These are phyloP conservation scores for Cryptocephalus primarius DNA, from an alignment of 2,888 invertebrate species.

Conservation along the genomic window DNA sequence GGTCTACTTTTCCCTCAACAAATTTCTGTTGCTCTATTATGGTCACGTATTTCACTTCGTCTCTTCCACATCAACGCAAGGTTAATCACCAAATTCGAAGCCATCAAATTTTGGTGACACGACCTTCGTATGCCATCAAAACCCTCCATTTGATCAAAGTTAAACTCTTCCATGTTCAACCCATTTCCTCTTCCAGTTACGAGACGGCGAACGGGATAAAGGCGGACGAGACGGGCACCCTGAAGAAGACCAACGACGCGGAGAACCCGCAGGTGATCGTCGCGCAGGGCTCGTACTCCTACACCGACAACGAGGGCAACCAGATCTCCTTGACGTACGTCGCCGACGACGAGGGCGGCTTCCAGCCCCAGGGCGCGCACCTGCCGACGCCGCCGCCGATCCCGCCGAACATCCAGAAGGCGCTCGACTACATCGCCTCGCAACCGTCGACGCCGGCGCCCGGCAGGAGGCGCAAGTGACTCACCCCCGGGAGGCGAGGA, in stretches of 20 bases:
- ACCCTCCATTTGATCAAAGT: no score
- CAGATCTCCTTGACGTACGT: slow-evolving; percentile 56
- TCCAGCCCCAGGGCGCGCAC: slow-evolving; percentile 52
- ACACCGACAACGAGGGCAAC: slow-evolving; percentile 61
- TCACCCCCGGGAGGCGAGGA: background rate
- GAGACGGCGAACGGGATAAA: slow-evolving; percentile 75
- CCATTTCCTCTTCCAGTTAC: slow-evolving; percentile 43
- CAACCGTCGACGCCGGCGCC: slow-evolving; percentile 44
- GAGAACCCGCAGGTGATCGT: slow-evolving; percentile 56
- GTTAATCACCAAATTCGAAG: no score
- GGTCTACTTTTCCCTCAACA: no score
- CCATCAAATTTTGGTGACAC: no score
- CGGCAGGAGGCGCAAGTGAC: slow-evolving; percentile 14
- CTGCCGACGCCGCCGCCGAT: slow-evolving; percentile 66
- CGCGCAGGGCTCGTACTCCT: slow-evolving; percentile 55
- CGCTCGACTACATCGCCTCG: slow-evolving; percentile 58
- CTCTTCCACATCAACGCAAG: no score
- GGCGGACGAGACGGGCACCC: slow-evolving; percentile 65
- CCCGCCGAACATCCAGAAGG: slow-evolving; percentile 64
- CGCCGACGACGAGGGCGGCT: slow-evolving; percentile 61
- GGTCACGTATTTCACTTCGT: no score
- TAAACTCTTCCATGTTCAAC: no score
- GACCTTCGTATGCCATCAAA: no score
- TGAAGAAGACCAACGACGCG: slow-evolving; percentile 60
- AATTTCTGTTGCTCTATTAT: no score